Conservation (phyloP, 2,797 vertebrate species). For the Thaleichthys pacificus region DNA sequence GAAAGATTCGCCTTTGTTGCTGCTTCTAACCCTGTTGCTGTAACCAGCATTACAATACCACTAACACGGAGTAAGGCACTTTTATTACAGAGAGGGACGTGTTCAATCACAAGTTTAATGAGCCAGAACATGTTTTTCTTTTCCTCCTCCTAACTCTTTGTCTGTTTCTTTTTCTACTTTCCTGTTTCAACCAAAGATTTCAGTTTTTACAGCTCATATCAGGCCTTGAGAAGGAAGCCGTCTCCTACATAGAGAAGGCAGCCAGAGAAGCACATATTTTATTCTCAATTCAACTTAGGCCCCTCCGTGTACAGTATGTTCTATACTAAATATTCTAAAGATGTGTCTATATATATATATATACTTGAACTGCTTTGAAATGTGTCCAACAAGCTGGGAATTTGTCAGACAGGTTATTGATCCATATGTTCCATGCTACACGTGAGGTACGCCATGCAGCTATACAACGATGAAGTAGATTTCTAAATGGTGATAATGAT, state of each 20-base stretch:
- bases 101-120: conserved; percentile 44
- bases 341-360: not conserved
- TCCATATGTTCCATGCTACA: no score
- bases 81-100: conserved; percentile 24
- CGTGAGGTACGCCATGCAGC: no score
- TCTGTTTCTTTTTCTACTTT: not conserved
- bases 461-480: no score
- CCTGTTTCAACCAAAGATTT: not conserved
- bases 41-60: conserved; percentile 33
- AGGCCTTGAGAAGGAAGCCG: not conserved
- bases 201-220: no score
- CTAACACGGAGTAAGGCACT: conserved; percentile 37
- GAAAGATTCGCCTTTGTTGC: conserved; percentile 26
- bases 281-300: no score
- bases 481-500: no score
- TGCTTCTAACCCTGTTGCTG: conserved; percentile 29
- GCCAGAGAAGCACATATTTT: no score
- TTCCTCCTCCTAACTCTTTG: conserved; percentile 6
- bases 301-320: not conserved
- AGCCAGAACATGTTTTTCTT: conserved; percentile 40
- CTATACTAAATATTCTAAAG: conserved; percentile 8
- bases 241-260: not conserved
- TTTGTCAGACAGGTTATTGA: no score
- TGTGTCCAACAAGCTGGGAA: no score
- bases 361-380: no score